Percentiles rank a stretch among this genome's conserved stretches.
Conservation (phyloP, 2,888 invertebrate species). For the Netelia virgata region DNA sequence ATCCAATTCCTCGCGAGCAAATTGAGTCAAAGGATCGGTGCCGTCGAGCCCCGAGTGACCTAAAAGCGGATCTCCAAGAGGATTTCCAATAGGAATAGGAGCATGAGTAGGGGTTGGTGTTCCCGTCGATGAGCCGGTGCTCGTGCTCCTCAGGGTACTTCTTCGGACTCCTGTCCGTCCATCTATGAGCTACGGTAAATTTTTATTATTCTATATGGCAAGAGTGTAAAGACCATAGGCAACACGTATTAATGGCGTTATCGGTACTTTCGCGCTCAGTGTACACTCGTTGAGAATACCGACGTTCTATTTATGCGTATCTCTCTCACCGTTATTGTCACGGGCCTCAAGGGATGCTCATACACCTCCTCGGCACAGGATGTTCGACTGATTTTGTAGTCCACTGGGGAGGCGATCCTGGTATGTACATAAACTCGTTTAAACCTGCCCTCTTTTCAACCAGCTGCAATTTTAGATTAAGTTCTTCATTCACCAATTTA, state of each 20-base stretch:
- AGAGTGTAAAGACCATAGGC: background rate
- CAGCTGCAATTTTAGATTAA: background rate
- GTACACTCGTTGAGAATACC: background rate
- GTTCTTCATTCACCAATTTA: conserved; percentile 76
- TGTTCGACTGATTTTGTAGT: conserved; percentile 72
- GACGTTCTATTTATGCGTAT: background rate
- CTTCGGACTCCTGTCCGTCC: conserved; percentile 86
- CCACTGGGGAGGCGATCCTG: conserved; percentile 79
- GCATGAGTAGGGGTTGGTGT: conserved; percentile 82
- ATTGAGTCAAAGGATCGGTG: conserved; percentile 90
- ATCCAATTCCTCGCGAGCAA: conserved; percentile 88
- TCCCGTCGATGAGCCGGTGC: conserved; percentile 86
- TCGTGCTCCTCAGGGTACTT: conserved; percentile 85
- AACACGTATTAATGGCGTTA: background rate
- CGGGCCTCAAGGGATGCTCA: conserved; percentile 88
- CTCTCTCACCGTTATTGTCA: conserved; percentile 84
- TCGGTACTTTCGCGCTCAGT: background rate
- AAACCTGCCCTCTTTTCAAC: background rate
- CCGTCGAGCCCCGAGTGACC: conserved; percentile 88
- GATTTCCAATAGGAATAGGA: conserved; percentile 81
- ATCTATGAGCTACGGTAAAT: conserved; percentile 85
- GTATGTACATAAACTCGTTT: conserved; percentile 32
- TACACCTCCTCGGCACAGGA: conserved; percentile 82
- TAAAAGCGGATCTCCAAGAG: conserved; percentile 86
- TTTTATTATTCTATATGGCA: background rate